These are phyloP conservation scores for Progne subis DNA, from an alignment of 2,113 vertebrate genomes.

Conservation along the genomic window DNA sequence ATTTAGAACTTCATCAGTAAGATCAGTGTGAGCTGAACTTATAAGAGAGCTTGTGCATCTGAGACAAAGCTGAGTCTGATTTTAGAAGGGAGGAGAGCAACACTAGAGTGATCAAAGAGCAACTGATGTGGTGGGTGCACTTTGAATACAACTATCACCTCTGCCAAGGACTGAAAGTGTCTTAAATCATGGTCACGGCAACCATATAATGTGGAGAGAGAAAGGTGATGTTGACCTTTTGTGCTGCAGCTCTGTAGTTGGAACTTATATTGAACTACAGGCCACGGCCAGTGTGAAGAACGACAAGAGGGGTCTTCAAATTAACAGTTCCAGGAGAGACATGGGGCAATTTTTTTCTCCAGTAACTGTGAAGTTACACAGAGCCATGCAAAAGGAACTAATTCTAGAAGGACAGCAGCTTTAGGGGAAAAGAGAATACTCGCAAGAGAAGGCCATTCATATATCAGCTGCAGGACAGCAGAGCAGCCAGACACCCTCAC, in stretches of 20 bases:
- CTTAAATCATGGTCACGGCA: background rate
- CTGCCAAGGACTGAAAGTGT: background rate
- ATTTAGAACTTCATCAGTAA: background rate
- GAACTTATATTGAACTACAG: background rate
- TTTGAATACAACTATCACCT: background rate
- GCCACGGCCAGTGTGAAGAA: rapidly evolving
- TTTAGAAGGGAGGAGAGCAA: background rate
- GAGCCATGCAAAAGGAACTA: background rate
- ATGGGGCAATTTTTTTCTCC: background rate
- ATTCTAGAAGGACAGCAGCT: background rate
- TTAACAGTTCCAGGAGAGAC: background rate
- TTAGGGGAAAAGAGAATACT: background rate
- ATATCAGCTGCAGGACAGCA: background rate
- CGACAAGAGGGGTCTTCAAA: background rate
- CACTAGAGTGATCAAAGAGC: background rate
- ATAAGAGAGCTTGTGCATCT: background rate
- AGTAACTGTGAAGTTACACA: background rate
- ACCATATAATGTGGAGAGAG: background rate
- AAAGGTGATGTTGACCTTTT: background rate
- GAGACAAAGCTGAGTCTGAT: background rate
- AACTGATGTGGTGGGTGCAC: background rate
- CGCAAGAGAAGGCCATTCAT: background rate
- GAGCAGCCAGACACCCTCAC: background rate
- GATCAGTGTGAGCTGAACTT: background rate
- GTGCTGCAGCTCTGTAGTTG: background rate